phyloP scores from a whole-genome alignment of 2,113 vertebrate genomes.

The Picathartes gymnocephalus region DNA sequence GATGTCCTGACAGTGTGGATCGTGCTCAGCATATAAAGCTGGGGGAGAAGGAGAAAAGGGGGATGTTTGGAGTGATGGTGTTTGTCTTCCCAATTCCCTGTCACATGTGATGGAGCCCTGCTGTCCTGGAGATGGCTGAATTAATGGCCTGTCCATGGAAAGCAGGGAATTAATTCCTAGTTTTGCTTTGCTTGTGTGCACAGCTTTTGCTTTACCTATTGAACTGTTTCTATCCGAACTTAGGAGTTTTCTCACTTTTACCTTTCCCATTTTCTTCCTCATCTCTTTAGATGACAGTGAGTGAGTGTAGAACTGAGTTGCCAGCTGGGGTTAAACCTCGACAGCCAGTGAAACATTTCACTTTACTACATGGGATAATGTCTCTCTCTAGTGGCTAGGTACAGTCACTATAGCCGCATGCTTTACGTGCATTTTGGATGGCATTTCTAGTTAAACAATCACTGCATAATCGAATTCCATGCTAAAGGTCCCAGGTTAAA shows the following conservation, averaged over 20 bases:
- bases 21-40: background rate
- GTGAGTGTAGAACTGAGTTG: background rate
- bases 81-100: background rate
- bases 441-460: background rate
- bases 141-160: background rate
- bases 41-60: background rate
- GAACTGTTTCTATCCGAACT: background rate
- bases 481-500: background rate
- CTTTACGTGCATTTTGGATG: background rate
- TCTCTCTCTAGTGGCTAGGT: conserved; percentile 68
- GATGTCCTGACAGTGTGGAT: background rate
- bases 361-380: conserved; percentile 46
- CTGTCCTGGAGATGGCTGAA: background rate
- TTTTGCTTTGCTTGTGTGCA: background rate
- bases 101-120: background rate
- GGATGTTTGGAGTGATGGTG: background rate
- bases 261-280: background rate
- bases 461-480: background rate
- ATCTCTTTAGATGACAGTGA: background rate
- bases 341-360: background rate
- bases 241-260: background rate
- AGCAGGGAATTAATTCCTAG: background rate
- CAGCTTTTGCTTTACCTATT: background rate
- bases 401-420: conserved; percentile 33
- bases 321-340: background rate